Evolutionary conservation across 2,113 vertebrate species (phyloP), one percentile per base, ranked within the genome.

Genomic region (Ornithorhynchus anatinus): DNA sequence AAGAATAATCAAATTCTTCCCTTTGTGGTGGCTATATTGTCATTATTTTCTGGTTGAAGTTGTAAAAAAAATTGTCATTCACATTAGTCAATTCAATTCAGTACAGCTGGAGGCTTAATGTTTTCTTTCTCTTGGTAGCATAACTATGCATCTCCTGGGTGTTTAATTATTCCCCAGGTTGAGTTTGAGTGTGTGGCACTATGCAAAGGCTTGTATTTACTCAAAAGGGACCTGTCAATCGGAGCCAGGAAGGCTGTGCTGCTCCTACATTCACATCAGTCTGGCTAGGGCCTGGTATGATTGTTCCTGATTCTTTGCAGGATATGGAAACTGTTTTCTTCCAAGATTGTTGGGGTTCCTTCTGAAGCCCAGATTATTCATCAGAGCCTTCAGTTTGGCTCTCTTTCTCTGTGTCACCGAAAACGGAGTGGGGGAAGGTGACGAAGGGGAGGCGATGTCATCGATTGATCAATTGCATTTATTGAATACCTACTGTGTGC

Each of bases 271-370:
- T 51, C 25, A 44, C 20, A 19, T 23, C 29, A 25, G 32, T 67
- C 29, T 73, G 75, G 36, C 37, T 54, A 77, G 54, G 54, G 44
- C 45, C 17, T 37, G 20, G 39, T 80, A 50, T 79, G 37, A 58
- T 47, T 75, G 25, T 63, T 42, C 15, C 2, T 37, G 70, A 47
- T 36, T 67, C 3, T 38, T 60, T 35, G 32, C 13, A 17, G 36
- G 16, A 36, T 38, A 78, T 62, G 50, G 35, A 32, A 69, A 29
- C n/a, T 22, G 39, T 25, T 56, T 29, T 36, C 59, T 79, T 44
- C 19, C 42, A 47, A 39, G 33, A 39, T 25, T n/a, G n/a, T 57
- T 76, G 71, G 47, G 66, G 23, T 31, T 57, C 8, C 59, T 66
- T 19, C 29, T 72, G 31, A 66, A 83, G 65, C 31, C 39, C n/a